Base-by-base conservation (phyloP, 2,113 vertebrate species). In the Elgaria multicarinata region DNA sequence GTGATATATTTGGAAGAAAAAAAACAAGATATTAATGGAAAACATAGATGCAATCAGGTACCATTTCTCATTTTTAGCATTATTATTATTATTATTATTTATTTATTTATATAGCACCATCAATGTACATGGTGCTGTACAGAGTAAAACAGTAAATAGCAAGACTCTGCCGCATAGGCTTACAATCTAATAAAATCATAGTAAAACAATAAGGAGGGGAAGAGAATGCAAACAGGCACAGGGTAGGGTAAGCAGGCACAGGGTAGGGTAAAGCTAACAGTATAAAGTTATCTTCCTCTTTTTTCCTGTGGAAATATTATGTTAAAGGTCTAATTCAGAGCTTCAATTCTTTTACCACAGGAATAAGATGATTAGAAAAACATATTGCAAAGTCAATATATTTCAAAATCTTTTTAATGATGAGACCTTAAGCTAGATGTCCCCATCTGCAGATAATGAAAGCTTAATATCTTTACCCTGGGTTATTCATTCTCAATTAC, bases 401-500 rank as follows among this genome's bases (percentile, higher is more conserved):
- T 83, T 92, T 93, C 86, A 76, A 55, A 82, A 77, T 90, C 80
- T 89, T 79, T 90, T 85, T 69, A 92, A 80, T 58, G 20, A 66
- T 69, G 24, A 67, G 6, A 87, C 50, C 86, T 6, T 90, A 20
- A 81, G 83, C 42, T 91, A 4, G 3, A 2, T 92, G 36, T 85
- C 20, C 67, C 58, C 24, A 28, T 92, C 69, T 91, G 62, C 75
- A 86, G 18, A 87, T 26, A 87, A 89, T 22, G 42, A 87, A 67
- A 92, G 92, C 92, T 95, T 94, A 93, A 67, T 90, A 92, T 93
- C 64, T 93, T 94, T 87, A 87, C 62, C 91, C 26, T 89, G 33
- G 33, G 18, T 90, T 81, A 77, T 92, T 94, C 81, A 89, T 92
- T 95, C 80, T 76, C 13, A 92, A 88, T 90, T 95, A 36, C 24